Base-by-base conservation (phyloP, 2,797 vertebrate species). In the Aphelocoma californica region DNA sequence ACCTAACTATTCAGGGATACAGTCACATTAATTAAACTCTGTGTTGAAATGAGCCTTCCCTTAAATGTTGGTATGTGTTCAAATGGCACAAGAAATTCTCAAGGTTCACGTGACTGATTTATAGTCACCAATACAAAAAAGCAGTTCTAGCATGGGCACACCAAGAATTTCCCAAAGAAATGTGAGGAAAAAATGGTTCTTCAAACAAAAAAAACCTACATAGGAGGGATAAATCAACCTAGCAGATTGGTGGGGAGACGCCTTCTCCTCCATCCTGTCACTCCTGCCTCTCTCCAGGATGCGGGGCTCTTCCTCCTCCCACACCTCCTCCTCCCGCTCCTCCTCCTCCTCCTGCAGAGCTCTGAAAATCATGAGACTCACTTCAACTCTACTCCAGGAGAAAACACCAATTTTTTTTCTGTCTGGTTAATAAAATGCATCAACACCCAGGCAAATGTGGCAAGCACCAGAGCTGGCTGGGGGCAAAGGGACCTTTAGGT, bases 401-500 rank as follows among this genome's bases (percentile, higher is more conserved):
- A 72, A 84, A 88, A 50, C 18, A 40, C 4, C 12, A 2, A 7
- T 28, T 58, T 28, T 66, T 25, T 40, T 48, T 20, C 47, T 74
- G 42, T 12, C 38, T 58, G 12, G 7, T 69, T 79, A 58, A 65
- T 36, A 47, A 84, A 75, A 79, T 4, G 25, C 19, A 48, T 26
- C 38, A 34, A 18, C 17, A 8, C 14, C 31, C 12, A 71, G 48
- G 34, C 17, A 73, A 60, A 51, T 2, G 21, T 13, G 24, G 28
- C 3, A 1, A 75, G 21, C 20, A 21, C n/a, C 66, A 56, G 65
- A 62, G 45, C 34, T 70, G 18, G n/a, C 64, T n/a, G 25, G 15
- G 40, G 10, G 7, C 0, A 0, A 70, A 18, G 2, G 31, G n/a
- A 89, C 44, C 23, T 74, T 60, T 13, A 8, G 19, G 64, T 14